phyloP scores from a whole-genome alignment of 2,113 vertebrate genomes.

The Caranx melampygus region DNA sequence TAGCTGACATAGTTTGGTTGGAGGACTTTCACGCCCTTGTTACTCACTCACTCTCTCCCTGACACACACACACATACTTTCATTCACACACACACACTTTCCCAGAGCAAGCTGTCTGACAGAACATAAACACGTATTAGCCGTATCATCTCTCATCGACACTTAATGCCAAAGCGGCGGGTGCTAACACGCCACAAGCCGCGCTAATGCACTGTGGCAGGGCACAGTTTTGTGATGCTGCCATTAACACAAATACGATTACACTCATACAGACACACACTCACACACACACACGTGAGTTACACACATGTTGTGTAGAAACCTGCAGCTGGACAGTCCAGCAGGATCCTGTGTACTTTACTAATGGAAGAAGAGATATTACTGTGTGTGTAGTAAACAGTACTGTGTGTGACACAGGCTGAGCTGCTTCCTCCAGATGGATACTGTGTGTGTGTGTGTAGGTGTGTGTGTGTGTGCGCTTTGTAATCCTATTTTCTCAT shows the following conservation, averaged over 20 bases:
- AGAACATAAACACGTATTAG: conserved; percentile 75
- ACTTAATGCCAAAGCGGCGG: conserved; percentile 54
- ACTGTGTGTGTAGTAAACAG: background rate
- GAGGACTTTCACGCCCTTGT: conserved; percentile 62
- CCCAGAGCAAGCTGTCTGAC: conserved; percentile 50
- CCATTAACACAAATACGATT: background rate
- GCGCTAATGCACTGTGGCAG: conserved; percentile 57
- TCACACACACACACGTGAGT: background rate
- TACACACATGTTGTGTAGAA: background rate
- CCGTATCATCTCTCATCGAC: conserved; percentile 68
- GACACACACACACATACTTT: conserved; percentile 12
- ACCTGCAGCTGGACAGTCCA: background rate
- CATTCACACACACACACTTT: conserved; percentile 22
- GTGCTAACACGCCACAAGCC: conserved; percentile 69
- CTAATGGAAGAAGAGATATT: conserved; percentile 21
- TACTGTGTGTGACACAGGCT: background rate
- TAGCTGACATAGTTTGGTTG: conserved; percentile 70
- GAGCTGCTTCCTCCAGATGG: conserved; percentile 34
- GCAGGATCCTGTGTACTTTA: background rate
- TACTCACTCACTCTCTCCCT: conserved; percentile 26
- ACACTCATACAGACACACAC: conserved; percentile 1
- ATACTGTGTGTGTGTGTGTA: background rate
- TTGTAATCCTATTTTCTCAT: conserved; percentile 45
- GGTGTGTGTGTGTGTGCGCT: background rate
- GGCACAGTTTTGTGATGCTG: conserved; percentile 8